A percentile compares a stretch with the other conserved stretches of the same genome.
phyloP scores from a whole-genome alignment of 1,140 invertebrate genomes.

The Pogonus chalceus region DNA sequence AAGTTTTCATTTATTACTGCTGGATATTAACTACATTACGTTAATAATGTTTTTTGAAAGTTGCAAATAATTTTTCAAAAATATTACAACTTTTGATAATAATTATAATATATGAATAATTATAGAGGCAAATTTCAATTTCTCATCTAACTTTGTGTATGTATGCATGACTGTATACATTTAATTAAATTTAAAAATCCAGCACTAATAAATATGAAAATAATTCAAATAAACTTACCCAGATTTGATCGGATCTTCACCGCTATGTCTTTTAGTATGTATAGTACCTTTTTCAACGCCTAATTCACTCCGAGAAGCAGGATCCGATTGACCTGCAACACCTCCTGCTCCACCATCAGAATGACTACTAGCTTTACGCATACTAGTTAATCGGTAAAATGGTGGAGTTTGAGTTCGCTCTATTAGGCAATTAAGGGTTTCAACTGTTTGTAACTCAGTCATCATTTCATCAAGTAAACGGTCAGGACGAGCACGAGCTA shows the following conservation, averaged over 20 bases:
- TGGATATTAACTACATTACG: too few relatives aligned
- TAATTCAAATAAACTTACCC: too few relatives aligned
- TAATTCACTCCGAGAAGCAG: constrained; percentile 32
- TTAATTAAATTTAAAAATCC: too few relatives aligned
- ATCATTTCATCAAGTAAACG: constrained; percentile 92
- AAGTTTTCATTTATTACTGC: too few relatives aligned
- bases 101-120: too few relatives aligned
- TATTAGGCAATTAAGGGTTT: constrained; percentile 88
- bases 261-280: constrained; percentile 91
- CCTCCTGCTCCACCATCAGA: constrained; percentile 50
- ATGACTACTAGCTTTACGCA: constrained; percentile 82
- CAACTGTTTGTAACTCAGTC: constrained; percentile 91
- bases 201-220: too few relatives aligned
- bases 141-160: too few relatives aligned
- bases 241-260: constrained; percentile 74
- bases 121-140: too few relatives aligned
- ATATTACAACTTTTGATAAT: too few relatives aligned
- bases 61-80: too few relatives aligned
- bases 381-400: constrained; percentile 86
- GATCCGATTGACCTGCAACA: constrained; percentile 40
- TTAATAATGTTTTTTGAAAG: too few relatives aligned
- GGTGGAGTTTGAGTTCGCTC: constrained; percentile 95
- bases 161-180: too few relatives aligned
- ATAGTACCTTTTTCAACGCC: constrained; percentile 85
- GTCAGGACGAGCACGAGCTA: constrained; percentile 82